Evolutionary conservation across 2,113 vertebrate genomes (phyloP), one percentile per base, ranked within the genome.

Genomic region (Salvelinus fontinalis): DNA sequence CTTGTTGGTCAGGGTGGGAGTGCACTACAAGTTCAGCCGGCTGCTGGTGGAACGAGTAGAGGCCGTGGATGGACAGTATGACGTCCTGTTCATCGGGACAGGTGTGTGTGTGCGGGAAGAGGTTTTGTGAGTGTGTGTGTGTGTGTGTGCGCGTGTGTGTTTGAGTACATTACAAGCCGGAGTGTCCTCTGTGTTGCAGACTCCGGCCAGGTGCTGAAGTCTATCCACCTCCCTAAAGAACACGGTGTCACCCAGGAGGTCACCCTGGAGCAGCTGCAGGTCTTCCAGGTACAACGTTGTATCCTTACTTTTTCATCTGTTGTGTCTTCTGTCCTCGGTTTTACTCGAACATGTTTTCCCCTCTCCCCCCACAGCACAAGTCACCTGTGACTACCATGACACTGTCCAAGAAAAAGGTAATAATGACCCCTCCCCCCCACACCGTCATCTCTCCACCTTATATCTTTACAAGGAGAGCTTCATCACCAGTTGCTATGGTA

Each of bases 331-430:
- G 59, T 48, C 11, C 29, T 8, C 12, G n/a, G 29, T 67, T n/a
- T 13, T 76, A 26, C 69, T 16, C 27, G 8, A 29, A 44, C 51
- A 77, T 26, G 18, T 62, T 62, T 74, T 72, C 65, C 87, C 26
- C 84, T 75, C 65, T 81, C 31, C 75, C 31, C 75, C 77, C 67
- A 34, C 91, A 95, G 94, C 88, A 93, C 76, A 93, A 91, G 80
- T 94, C 94, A 71, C 91, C 94, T 0, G 91, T 95, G 81, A 95
- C 94, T 66, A 87, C 91, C 26, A 92, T 95, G 94, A 84, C 89
- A 1, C 87, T 95, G 51, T 95, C 94, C 75, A 94, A 93, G 88
- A 95, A 94, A 77, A 94, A 92, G 94, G 94, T 95, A 92, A 88
- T 66, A 78, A 8, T 79, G 73, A 75, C 78, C 83, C 69, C 49